Base-by-base conservation (phyloP, 2,113 vertebrate species). In the Nyctereutes procyonoides region DNA sequence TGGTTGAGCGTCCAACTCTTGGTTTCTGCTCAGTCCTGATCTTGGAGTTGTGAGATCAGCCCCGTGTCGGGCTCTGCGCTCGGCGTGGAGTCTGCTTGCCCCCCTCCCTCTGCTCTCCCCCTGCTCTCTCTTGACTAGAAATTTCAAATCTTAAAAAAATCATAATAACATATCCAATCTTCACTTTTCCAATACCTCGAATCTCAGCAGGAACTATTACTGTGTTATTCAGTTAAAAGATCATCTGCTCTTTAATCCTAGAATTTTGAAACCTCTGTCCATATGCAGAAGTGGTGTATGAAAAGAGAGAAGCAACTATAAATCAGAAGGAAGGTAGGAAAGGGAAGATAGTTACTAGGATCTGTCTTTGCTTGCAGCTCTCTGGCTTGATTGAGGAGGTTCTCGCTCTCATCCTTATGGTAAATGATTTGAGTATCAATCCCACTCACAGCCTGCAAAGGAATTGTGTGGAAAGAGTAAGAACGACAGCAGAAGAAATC, bases 381-480 rank as follows among this genome's bases (percentile, higher is more conserved):
- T 93, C 98, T 98, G 15, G 99, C 99, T 98, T 97, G 98, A 91
- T 95, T 98, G 89, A 99, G 99, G 83, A 99, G 98, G 65, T 98
- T 98, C 91, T 98, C 97, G 0, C 99, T 99, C 98, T 99, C 98
- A n/a, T 98, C 99, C 88, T 98, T 99, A 91, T 99, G 99, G 95
- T 99, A 99, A 56, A 94, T 96, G 9, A 99, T 98, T 98, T 99
- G 99, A 26, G 98, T 98, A 67, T 99, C 99, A 96, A 99, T 99
- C 86, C 98, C 99, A 91, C 91, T 97, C 69, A 99, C 97, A 93
- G 99, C 99, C 99, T 99, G 58, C 38, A 98, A 97, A 88, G 58
- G 90, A 65, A 97, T 97, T 88, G 56, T 43, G 83, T 95, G 95
- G 88, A 98, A 43, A 97, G 77, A 91, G 55, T 98, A 63, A 96